Percentiles rank a stretch among this genome's conserved stretches.
Conservation (phyloP, 1,140 invertebrate genomes). For the Lordiphosa collinella region DNA sequence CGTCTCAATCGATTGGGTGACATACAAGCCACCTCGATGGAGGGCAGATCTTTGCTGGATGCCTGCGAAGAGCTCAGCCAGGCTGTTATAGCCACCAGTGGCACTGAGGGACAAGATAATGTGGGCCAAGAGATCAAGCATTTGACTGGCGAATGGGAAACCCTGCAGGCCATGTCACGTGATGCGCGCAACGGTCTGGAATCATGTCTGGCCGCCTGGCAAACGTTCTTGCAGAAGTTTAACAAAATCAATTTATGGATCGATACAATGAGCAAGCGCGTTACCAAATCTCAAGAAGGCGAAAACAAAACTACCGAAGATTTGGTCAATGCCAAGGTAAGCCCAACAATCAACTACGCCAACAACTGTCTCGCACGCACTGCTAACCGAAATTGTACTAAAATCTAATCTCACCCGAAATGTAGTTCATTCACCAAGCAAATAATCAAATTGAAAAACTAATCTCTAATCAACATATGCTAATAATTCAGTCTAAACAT, state of each 20-base stretch:
- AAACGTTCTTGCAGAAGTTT: slow-evolving; percentile 89
- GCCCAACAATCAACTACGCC: slow-evolving; percentile 38
- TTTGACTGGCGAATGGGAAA: slow-evolving; percentile 92
- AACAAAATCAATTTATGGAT: slow-evolving; percentile 90
- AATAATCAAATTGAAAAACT: slow-evolving; percentile 29
- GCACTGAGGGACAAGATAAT: slow-evolving; percentile 90
- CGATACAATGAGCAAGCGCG: slow-evolving; percentile 85
- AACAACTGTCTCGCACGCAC: slow-evolving; percentile 59
- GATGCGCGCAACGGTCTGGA: slow-evolving; percentile 89
- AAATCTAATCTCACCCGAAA: slow-evolving; percentile 5
- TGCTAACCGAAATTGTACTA: slow-evolving; percentile 39
- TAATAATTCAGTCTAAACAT: slow-evolving; percentile 10
- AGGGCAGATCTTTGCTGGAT: slow-evolving; percentile 87
- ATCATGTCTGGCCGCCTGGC: slow-evolving; percentile 92
- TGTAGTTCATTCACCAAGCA: slow-evolving; percentile 23
- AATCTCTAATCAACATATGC: slow-evolving; percentile 15
- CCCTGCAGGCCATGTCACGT: slow-evolving; percentile 88
- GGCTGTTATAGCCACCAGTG: slow-evolving; percentile 89
- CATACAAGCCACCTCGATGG: slow-evolving; percentile 84
- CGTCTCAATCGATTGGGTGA: slow-evolving; percentile 87
- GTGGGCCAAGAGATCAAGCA: slow-evolving; percentile 92
- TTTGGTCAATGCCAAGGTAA: slow-evolving; percentile 87
- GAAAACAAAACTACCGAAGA: slow-evolving; percentile 91
- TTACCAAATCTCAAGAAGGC: slow-evolving; percentile 84
- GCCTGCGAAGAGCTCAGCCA: slow-evolving; percentile 88